These are phyloP conservation scores for Amphipyra tragopoginis DNA, from an alignment of 2,888 invertebrate species.

Conservation along the genomic window DNA sequence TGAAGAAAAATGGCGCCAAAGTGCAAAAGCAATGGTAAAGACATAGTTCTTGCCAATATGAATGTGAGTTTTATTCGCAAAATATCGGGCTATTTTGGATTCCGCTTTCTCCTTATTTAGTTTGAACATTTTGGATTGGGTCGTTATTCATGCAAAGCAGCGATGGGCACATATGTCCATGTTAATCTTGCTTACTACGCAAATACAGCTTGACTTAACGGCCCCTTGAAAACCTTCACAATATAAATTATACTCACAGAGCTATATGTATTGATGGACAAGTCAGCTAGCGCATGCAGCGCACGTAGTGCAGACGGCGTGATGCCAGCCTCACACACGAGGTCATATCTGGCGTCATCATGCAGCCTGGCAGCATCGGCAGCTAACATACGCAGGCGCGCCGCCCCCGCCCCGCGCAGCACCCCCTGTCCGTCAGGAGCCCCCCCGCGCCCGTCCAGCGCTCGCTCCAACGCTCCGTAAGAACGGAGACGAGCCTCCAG, in stretches of 20 bases:
- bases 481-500: slow-evolving; percentile 92
- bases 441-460: slow-evolving; percentile 91
- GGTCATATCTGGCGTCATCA: slow-evolving; percentile 85
- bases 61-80: no score
- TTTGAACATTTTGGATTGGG: no score
- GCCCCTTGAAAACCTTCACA: no score
- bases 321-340: slow-evolving; percentile 82
- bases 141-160: no score
- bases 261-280: slow-evolving; percentile 80
- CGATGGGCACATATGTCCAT: no score
- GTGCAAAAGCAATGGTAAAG: no score
- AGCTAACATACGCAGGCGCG: slow-evolving; percentile 87
- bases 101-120: no score
- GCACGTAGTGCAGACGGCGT: slow-evolving; percentile 75
- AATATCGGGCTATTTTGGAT: no score
- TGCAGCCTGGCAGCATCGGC: slow-evolving; percentile 92
- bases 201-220: no score
- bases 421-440: slow-evolving; percentile 86
- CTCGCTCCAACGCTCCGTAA: slow-evolving; percentile 91
- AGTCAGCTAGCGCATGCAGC: slow-evolving; percentile 75
- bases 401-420: slow-evolving; percentile 83
- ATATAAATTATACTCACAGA: slow-evolving; percentile 69
- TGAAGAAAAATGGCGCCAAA: no score
- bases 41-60: no score
- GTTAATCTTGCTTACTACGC: no score